Evolutionary conservation across 2,888 invertebrate species (phyloP), one percentile per base, ranked within the genome.

Genomic region (Andrena praecox): DNA sequence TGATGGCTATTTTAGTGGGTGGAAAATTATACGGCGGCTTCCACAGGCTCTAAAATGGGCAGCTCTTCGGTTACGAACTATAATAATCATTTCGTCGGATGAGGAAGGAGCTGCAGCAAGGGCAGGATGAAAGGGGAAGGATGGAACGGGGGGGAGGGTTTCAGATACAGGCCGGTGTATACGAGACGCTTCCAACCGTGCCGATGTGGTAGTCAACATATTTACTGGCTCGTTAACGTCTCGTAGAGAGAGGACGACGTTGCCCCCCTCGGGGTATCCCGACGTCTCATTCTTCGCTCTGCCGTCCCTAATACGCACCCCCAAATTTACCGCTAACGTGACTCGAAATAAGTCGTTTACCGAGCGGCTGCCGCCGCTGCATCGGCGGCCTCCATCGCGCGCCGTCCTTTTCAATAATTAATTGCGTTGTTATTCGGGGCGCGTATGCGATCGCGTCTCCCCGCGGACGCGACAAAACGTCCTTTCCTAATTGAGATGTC

Each of bases 21-120:
- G 93, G 93, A 93, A 93, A 94, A 94, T 94, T 94, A 94, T 92
- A 94, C 90, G 92, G 93, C 93, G 93, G 93, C 93, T 91, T 93
- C 91, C 85, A 91, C 91, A 92, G 93, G 91, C 92, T 93, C 93
- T 93, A 93, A 93, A 93, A 94, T 93, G 93, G 93, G 93, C 93
- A 91, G 92, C 93, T 93, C 93, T 93, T 92, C 92, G 93, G 93
- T 92, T 93, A 91, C 92, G 92, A 93, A 93, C 93, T 93, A 93
- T 93, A 93, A 94, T 94, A 93, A 94, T 93, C 93, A 93, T 94
- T 93, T 93, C 91, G 93, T 91, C 93, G 91, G 90, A 87, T 84
- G 85, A 80, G 82, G 79, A 89, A 81, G 85, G 82, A 85, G 82
- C 80, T n/a, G 59, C n/a, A 73, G 52, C 64, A 71, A 68, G 33